Evolutionary conservation across 2,888 invertebrate species (phyloP).

Genomic region (Crossocerus cetratus): DNA sequence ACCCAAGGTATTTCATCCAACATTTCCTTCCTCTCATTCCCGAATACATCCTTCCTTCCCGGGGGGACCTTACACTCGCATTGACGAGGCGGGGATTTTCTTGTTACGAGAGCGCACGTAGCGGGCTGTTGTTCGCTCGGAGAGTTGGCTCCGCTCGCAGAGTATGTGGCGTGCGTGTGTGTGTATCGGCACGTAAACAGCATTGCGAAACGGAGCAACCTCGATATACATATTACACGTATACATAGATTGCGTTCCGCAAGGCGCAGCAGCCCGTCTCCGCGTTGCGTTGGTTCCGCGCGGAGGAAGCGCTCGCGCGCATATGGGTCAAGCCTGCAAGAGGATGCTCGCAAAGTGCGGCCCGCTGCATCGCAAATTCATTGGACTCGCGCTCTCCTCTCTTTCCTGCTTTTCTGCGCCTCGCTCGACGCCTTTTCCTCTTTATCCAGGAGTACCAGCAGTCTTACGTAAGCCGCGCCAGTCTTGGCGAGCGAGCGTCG

Average conservation of each 20-base stretch:
- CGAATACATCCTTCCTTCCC: no score
- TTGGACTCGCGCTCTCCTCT: no score
- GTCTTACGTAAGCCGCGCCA: not conserved
- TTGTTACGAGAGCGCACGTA: no score
- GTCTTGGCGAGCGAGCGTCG: not conserved
- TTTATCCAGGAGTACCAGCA: not conserved
- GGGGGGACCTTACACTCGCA: no score
- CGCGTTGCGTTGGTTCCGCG: not conserved
- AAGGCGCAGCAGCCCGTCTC: not conserved
- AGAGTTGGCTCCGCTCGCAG: no score
- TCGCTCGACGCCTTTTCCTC: slow-evolving; percentile 6
- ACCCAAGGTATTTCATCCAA: no score
- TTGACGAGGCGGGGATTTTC: no score
- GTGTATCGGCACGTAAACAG: not conserved
- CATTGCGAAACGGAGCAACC: not conserved
- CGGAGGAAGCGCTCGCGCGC: not conserved
- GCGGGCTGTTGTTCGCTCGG: no score
- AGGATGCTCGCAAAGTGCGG: no score
- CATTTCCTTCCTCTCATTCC: no score
- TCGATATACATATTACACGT: slow-evolving; percentile 3
- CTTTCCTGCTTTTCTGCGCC: not conserved
- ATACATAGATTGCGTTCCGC: not conserved
- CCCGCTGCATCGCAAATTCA: no score
- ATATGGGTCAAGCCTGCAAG: not conserved
- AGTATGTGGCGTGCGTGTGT: no score